These are phyloP conservation scores for Eurois occulta DNA, from an alignment of 2,888 invertebrate genomes.

Conservation along the genomic window DNA sequence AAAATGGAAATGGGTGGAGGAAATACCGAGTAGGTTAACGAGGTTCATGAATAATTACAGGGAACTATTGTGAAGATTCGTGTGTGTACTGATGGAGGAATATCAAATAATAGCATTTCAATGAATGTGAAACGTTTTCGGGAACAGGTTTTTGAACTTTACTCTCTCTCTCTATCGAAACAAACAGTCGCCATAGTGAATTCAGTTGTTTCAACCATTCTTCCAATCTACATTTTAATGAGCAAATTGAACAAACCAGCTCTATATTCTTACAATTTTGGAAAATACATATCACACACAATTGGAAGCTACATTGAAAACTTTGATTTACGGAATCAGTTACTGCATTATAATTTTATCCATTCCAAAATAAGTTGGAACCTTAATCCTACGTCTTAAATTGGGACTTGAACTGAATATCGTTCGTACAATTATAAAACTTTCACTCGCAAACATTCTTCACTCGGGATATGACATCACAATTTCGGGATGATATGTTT, in stretches of 20 bases:
- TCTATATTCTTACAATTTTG: slow-evolving; percentile 1
- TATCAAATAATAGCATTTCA: slow-evolving; percentile 49
- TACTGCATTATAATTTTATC: slow-evolving; percentile 9
- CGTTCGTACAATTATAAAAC: slow-evolving; percentile 77
- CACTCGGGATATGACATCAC: slow-evolving; percentile 79
- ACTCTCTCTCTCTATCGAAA: neutral
- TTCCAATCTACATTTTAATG: slow-evolving; percentile 24
- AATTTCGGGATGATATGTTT: slow-evolving; percentile 85
- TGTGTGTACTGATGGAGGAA: slow-evolving; percentile 46
- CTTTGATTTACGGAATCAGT: neutral
- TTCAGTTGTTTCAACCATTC: slow-evolving; percentile 17
- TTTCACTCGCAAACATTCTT: slow-evolving; percentile 75
- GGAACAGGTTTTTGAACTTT: slow-evolving; percentile 5
- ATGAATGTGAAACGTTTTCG: slow-evolving; percentile 26
- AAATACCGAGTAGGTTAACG: slow-evolving; percentile 74
- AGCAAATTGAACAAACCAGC: slow-evolving; percentile 23
- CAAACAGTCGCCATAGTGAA: slow-evolving; percentile 14
- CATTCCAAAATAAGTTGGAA: slow-evolving; percentile 46
- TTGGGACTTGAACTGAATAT: slow-evolving; percentile 65
- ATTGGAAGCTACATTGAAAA: slow-evolving; percentile 3
- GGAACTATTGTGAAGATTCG: slow-evolving; percentile 74
- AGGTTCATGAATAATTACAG: slow-evolving; percentile 76
- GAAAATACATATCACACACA: neutral
- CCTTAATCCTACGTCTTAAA: slow-evolving; percentile 56
- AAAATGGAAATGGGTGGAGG: slow-evolving; percentile 76